Conservation (phyloP, 1,140 invertebrate species). For the Anastrepha ludens region DNA sequence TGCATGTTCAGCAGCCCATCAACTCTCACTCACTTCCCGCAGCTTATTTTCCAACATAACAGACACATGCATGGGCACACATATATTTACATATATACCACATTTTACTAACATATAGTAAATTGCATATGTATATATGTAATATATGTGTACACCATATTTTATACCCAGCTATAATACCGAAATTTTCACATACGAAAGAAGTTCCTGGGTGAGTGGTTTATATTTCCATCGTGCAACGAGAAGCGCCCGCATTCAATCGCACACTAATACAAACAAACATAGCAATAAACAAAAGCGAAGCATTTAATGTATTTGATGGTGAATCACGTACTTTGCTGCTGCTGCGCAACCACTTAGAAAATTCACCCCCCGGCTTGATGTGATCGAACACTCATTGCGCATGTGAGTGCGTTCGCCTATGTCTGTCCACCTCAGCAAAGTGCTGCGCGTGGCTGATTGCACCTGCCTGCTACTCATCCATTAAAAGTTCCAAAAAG, state of each 20-base stretch:
- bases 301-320: neutral
- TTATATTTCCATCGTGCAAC: neutral
- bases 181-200: neutral
- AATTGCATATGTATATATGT: no score
- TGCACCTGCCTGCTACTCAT: constrained; percentile 32
- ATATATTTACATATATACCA: neutral
- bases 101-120: no score
- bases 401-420: neutral
- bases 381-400: neutral
- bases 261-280: neutral
- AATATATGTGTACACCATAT: no score
- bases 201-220: constrained; percentile 22
- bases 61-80: neutral
- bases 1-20: neutral
- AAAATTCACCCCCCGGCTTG: neutral
- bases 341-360: neutral
- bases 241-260: constrained; percentile 24
- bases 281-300: neutral
- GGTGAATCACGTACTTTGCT: neutral
- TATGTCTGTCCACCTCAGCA: constrained; percentile 12
- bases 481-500: constrained; percentile 34
- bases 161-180: neutral
- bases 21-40: neutral
- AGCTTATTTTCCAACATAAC: neutral
- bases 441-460: neutral